These are phyloP conservation scores for Tadarida brasiliensis DNA, from an alignment of 2,797 vertebrate species.

Conservation along the genomic window DNA sequence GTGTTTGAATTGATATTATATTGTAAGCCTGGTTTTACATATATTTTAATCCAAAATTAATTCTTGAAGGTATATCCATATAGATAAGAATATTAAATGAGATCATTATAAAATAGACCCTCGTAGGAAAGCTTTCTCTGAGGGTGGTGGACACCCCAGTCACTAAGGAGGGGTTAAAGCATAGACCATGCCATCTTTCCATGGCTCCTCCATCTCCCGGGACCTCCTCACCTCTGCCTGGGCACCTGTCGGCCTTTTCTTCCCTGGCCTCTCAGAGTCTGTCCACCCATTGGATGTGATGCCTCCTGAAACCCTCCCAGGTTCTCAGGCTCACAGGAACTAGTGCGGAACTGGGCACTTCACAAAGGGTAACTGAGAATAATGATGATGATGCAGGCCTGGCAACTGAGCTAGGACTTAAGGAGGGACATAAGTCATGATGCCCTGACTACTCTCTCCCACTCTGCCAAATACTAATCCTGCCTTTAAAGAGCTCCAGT, in stretches of 20 bases:
- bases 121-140: not conserved
- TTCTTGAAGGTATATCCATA: not conserved
- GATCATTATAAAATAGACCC: not conserved
- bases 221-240: not conserved
- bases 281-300: rapidly evolving
- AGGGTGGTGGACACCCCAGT: not conserved
- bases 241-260: rapidly evolving
- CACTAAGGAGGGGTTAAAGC: not conserved
- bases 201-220: rapidly evolving
- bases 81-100: not conserved
- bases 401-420: not conserved
- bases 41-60: not conserved
- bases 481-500: not conserved
- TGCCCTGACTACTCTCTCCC: rapidly evolving
- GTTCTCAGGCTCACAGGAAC: not conserved
- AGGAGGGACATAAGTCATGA: not conserved
- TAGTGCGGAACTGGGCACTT: not conserved
- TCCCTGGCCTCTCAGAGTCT: not conserved
- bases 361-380: too few species aligned
- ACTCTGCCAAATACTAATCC: not conserved
- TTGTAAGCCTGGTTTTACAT: not conserved
- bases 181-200: not conserved
- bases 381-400: rapidly evolving
- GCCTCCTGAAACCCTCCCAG: not conserved
- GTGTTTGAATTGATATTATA: not conserved